phyloP scores from a whole-genome alignment of 2,113 vertebrate genomes.

The Oreotrochilus melanogaster region DNA sequence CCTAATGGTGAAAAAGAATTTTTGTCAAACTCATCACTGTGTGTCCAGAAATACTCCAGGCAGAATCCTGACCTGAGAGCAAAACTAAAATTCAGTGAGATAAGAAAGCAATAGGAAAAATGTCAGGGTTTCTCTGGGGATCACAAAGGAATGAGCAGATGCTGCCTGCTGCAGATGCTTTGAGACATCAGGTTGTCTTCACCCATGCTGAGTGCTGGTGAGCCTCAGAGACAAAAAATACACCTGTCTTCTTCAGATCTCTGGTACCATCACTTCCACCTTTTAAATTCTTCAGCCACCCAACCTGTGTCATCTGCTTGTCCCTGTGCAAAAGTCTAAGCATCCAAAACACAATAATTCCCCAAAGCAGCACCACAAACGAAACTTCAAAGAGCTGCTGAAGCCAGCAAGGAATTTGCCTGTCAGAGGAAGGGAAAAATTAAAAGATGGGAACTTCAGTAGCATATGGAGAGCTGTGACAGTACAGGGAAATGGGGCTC shows the following conservation, averaged over 20 bases:
- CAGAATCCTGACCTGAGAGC: neutral
- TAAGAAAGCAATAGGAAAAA: neutral
- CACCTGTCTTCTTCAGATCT: neutral
- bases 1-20: neutral
- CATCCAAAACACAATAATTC: fast-evolving
- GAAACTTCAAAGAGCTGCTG: neutral
- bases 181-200: neutral
- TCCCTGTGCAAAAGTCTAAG: neutral
- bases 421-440: neutral
- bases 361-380: neutral
- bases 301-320: fast-evolving
- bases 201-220: fast-evolving
- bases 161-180: neutral
- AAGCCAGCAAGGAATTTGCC: neutral
- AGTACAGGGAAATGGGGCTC: neutral
- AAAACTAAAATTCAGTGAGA: neutral
- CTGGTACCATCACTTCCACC: neutral
- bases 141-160: neutral
- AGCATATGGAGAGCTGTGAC: neutral
- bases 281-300: neutral
- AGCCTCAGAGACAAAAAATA: neutral
- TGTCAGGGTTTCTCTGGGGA: neutral
- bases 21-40: neutral
- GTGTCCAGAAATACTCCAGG: neutral
- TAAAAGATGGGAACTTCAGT: neutral